These are phyloP conservation scores for Sanderia malayensis DNA, from an alignment of 30 jellyfish, hydroid and myxozoan genomes.

Conservation along the genomic window DNA sequence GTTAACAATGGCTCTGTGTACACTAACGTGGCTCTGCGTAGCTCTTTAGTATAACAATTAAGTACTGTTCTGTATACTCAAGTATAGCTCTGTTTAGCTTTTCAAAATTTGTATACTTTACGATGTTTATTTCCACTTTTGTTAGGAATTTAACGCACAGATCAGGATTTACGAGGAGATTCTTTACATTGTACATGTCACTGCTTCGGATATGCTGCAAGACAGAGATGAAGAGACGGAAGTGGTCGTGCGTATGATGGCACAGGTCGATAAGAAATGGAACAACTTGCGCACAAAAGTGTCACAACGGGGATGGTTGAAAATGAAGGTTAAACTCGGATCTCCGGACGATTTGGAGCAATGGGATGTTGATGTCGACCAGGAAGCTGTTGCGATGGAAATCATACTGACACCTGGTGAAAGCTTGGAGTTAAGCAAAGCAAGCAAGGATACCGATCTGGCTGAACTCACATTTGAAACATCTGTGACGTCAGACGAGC, in stretches of 20 bases:
- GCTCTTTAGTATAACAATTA: no score
- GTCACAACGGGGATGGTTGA: constrained; percentile 19
- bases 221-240: constrained; percentile 50
- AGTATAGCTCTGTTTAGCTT: no score
- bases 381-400: not conserved
- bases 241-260: constrained; percentile 48
- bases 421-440: not conserved
- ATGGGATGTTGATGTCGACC: constrained; percentile 17
- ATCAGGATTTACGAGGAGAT: constrained; percentile 51
- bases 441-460: constrained; percentile 12
- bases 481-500: constrained; percentile 36
- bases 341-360: constrained; percentile 61
- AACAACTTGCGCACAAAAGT: constrained; percentile 24
- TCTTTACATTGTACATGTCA: constrained; percentile 40
- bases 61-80: no score
- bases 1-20: no score
- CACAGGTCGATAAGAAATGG: constrained; percentile 77
- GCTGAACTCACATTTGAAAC: constrained; percentile 23
- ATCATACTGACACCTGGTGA: constrained; percentile 46
- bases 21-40: no score
- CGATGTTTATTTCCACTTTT: not conserved
- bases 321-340: constrained; percentile 40
- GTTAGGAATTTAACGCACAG: constrained; percentile 56
- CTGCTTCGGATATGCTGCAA: constrained; percentile 64
- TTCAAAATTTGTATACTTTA: no score